Evolutionary conservation across 2,113 vertebrate species (phyloP).

Genomic region (Grus americana): DNA sequence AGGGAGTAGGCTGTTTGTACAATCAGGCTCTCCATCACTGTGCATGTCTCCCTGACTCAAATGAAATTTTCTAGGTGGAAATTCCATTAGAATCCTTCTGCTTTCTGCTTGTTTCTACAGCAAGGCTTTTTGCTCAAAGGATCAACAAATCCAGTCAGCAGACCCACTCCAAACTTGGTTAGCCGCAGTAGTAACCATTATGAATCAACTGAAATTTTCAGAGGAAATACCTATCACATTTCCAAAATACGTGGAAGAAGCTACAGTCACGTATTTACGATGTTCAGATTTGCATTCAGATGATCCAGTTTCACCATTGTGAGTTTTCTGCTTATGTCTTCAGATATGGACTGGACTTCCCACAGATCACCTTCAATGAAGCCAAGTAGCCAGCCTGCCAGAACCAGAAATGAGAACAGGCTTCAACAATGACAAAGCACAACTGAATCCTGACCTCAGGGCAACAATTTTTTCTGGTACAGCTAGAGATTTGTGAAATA

Average conservation of each 20-base stretch:
- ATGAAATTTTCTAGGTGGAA: not conserved
- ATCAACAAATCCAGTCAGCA: not conserved
- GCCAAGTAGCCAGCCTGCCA: not conserved
- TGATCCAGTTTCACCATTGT: not conserved
- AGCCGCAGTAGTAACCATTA: not conserved
- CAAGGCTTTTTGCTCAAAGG: not conserved
- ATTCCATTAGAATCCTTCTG: not conserved
- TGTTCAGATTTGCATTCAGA: not conserved
- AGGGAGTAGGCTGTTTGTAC: not conserved
- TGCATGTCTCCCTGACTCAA: not conserved
- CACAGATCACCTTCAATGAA: not conserved
- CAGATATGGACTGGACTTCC: not conserved
- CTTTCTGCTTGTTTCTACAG: not conserved
- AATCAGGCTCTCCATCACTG: not conserved
- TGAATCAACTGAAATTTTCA: not conserved
- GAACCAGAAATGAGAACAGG: not conserved
- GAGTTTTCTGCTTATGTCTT: not conserved
- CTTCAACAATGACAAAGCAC: not conserved
- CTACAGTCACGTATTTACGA: not conserved
- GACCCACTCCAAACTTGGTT: not conserved
- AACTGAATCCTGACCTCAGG: not conserved
- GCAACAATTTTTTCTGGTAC: not conserved
- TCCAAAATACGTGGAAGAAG: not conserved
- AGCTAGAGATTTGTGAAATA: slow-evolving; percentile 1
- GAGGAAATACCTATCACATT: not conserved